These are phyloP conservation scores for Cheirogaleus medius DNA, from an alignment of 2,113 vertebrate genomes.

Conservation along the genomic window DNA sequence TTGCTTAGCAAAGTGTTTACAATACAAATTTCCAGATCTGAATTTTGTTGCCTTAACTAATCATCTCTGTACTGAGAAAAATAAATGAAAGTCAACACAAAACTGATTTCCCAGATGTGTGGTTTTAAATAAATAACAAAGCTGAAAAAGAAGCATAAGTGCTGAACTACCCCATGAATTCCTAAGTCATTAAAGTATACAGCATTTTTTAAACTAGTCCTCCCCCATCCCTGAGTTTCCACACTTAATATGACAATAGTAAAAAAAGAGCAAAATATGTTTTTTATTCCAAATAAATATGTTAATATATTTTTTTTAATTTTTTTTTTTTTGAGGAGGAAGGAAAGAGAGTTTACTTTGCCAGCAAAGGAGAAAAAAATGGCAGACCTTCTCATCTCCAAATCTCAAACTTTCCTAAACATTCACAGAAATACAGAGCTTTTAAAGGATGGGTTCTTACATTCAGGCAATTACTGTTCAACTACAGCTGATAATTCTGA, in stretches of 20 bases:
- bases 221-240: not conserved
- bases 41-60: slow-evolving; percentile 43
- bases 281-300: not conserved
- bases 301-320: not conserved
- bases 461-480: too few relatives aligned
- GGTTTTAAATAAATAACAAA: slow-evolving; percentile 37
- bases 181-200: not conserved
- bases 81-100: slow-evolving; percentile 38
- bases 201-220: not conserved
- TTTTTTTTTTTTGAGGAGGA: too few relatives aligned
- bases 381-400: too few relatives aligned
- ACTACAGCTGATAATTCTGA: too few relatives aligned
- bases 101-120: slow-evolving; percentile 10
- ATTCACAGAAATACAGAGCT: too few relatives aligned
- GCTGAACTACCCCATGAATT: not conserved
- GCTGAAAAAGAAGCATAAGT: not conserved
- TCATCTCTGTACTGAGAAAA: slow-evolving; percentile 1
- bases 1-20: slow-evolving; percentile 41
- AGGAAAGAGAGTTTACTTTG: too few relatives aligned
- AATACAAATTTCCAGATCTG: not conserved
- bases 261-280: not conserved
- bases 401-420: too few relatives aligned
- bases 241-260: not conserved
- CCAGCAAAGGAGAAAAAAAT: too few relatives aligned
- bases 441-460: too few relatives aligned